A percentile compares a stretch with the other conserved stretches of the same genome.
Conservation (phyloP, 2,888 invertebrate genomes). For the Nephrotoma flavescens region DNA sequence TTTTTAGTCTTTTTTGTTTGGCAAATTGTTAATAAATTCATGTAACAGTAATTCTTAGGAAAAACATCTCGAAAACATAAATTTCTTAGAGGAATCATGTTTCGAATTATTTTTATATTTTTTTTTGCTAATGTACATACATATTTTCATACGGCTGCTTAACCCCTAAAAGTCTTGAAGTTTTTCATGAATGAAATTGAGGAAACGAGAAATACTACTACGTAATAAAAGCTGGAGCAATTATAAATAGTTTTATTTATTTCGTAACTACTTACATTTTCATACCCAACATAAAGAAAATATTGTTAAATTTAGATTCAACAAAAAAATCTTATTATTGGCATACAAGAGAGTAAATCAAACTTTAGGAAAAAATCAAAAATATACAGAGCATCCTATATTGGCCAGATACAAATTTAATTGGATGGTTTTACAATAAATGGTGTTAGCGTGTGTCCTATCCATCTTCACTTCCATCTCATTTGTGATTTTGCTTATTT, state of each 20-base stretch:
- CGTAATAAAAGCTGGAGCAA: background rate
- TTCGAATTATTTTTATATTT: background rate
- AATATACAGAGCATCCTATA: no score
- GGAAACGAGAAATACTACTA: background rate
- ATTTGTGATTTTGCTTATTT: no score
- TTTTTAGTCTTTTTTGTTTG: background rate
- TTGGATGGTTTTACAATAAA: no score
- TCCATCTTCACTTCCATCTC: no score
- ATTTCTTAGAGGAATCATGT: background rate
- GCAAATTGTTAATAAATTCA: background rate
- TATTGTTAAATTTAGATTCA: no score
- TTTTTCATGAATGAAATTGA: background rate
- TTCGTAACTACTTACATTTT: no score
- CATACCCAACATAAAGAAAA: no score
- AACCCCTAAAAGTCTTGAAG: background rate
- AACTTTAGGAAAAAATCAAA: no score
- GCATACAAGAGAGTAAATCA: no score
- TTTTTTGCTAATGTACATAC: background rate
- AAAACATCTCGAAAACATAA: background rate
- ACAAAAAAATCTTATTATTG: no score
- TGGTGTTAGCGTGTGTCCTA: no score
- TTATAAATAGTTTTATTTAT: background rate
- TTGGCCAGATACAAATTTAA: no score
- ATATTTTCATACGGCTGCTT: background rate
- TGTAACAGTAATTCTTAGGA: background rate